Percentiles rank a stretch among this genome's conserved stretches.
Evolutionary conservation across 2,797 vertebrate genomes (phyloP).

Genomic region (Hydrocynus forskahlii): DNA sequence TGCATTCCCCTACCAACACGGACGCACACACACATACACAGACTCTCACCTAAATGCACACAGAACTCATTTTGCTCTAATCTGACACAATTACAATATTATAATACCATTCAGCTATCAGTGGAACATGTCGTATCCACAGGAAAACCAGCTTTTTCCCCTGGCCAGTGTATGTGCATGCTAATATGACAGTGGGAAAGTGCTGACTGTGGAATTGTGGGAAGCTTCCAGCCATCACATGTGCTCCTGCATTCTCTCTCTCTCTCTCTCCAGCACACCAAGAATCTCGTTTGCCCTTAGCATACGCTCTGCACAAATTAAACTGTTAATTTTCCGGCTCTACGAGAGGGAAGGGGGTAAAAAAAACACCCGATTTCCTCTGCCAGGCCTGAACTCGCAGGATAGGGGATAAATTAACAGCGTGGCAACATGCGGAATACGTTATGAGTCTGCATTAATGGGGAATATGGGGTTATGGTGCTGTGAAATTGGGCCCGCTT

Average conservation of each 20-base stretch:
- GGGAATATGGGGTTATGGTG: conserved; percentile 51
- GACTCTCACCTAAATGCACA: not conserved
- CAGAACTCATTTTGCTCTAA: conserved; percentile 17
- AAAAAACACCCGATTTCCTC: conserved; percentile 37
- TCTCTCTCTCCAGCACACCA: conserved; percentile 20
- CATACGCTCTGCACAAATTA: conserved; percentile 48
- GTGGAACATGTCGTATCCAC: conserved; percentile 12
- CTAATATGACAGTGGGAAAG: conserved; percentile 34
- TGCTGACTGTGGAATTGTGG: conserved; percentile 38
- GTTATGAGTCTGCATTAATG: conserved; percentile 54
- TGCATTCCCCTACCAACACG: not conserved
- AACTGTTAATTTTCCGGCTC: conserved; percentile 56
- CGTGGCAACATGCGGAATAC: conserved; percentile 48
- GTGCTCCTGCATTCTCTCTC: not conserved
- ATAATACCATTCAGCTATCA: conserved; percentile 17
- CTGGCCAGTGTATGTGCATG: conserved; percentile 22
- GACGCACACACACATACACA: not conserved
- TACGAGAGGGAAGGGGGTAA: conserved; percentile 10
- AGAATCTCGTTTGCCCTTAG: conserved; percentile 35
- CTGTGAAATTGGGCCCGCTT: conserved; percentile 54
- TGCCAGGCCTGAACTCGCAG: conserved; percentile 45
- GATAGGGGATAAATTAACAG: conserved; percentile 52
- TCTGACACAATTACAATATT: conserved; percentile 37
- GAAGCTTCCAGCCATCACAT: conserved; percentile 8
- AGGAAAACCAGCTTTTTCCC: conserved; percentile 9